phyloP scores from a whole-genome alignment of 2,113 vertebrate species.

The Paraplagusia blochii region DNA sequence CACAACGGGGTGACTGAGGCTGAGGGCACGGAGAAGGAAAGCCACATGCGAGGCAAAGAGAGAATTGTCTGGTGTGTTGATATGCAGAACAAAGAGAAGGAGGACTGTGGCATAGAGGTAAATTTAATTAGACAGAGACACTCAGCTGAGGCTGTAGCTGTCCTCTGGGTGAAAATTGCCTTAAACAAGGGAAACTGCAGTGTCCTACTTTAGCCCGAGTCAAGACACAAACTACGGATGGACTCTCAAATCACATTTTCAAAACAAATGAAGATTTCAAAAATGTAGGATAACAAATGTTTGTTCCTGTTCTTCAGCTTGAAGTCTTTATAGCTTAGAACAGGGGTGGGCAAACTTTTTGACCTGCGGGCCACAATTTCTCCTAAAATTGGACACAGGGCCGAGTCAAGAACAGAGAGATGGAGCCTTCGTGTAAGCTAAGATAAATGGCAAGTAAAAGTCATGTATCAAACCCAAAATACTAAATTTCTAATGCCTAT shows the following conservation, averaged over 20 bases:
- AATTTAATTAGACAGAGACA: constrained; percentile 41
- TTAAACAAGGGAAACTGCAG: constrained; percentile 47
- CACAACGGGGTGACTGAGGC: constrained; percentile 55
- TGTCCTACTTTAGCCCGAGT: constrained; percentile 51
- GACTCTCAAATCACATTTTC: constrained; percentile 19
- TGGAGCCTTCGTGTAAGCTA: too few species aligned
- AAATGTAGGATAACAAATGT: neutral
- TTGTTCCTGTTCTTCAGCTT: too few species aligned
- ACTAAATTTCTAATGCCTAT: too few species aligned
- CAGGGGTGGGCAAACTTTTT: too few species aligned
- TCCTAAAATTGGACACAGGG: too few species aligned
- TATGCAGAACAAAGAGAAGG: constrained; percentile 15
- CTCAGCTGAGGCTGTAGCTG: constrained; percentile 35
- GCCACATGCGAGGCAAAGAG: constrained; percentile 16
- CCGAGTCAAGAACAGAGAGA: too few species aligned
- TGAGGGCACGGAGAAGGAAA: constrained; percentile 12
- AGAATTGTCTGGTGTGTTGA: constrained; percentile 19
- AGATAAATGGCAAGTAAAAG: too few species aligned
- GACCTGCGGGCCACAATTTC: too few species aligned
- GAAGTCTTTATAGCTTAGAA: too few species aligned
- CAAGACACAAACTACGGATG: constrained; percentile 29
- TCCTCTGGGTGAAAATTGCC: constrained; percentile 41
- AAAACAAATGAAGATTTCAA: constrained; percentile 19
- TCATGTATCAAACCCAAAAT: too few species aligned
- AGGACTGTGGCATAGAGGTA: constrained; percentile 16